Conservation (phyloP, 92 coral and sea anemone species). For the Actinernus sp. region DNA sequence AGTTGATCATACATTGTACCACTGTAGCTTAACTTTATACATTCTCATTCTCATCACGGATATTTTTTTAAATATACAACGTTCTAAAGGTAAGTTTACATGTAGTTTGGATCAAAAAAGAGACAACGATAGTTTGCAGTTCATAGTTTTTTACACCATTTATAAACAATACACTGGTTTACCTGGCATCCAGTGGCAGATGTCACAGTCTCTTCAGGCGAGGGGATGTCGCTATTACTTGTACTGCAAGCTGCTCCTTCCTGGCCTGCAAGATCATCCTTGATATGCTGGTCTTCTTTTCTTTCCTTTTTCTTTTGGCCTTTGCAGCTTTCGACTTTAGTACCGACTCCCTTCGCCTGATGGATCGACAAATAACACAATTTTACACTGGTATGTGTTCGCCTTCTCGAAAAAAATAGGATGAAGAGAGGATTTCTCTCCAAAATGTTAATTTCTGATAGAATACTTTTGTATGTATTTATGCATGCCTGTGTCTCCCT, state of each 20-base stretch:
- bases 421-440: not conserved
- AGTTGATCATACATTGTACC: too few relatives aligned
- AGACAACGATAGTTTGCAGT: not conserved
- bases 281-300: conserved; percentile 11
- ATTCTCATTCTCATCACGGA: too few relatives aligned
- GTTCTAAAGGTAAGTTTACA: too few relatives aligned
- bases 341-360: too few relatives aligned
- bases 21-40: too few relatives aligned
- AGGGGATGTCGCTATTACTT: not conserved
- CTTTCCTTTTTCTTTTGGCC: conserved; percentile 13
- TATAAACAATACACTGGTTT: too few relatives aligned
- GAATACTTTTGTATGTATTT: too few relatives aligned
- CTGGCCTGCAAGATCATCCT: conserved; percentile 2
- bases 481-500: too few relatives aligned
- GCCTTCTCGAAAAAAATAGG: not conserved
- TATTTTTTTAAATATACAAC: too few relatives aligned
- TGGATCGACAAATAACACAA: not conserved
- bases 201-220: conserved; percentile 59
- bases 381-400: too few relatives aligned
- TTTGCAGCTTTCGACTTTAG: not conserved
- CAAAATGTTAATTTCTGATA: conserved; percentile 83
- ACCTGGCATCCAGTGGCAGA: conserved; percentile 81
- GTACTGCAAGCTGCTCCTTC: not conserved
- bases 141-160: too few relatives aligned
- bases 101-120: too few relatives aligned